Percentiles rank a stretch among this genome's conserved stretches.
These are phyloP conservation scores for Yponomeuta plumbellus DNA, from an alignment of 2,888 invertebrate genomes.

Conservation along the genomic window DNA sequence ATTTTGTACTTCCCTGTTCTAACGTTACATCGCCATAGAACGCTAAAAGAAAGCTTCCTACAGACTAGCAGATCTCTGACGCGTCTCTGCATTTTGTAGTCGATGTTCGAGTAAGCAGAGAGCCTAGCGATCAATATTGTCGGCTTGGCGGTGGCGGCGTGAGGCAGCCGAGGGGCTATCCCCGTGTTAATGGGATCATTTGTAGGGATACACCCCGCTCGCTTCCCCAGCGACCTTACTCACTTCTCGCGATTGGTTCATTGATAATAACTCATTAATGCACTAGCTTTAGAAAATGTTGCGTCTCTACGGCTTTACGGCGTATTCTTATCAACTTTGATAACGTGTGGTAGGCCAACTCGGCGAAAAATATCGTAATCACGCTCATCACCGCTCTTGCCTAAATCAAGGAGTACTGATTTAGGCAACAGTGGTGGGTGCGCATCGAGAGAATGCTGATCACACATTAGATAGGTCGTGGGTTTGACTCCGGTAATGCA, in stretches of 20 bases:
- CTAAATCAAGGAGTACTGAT: too few relatives aligned
- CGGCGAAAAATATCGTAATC: too few relatives aligned
- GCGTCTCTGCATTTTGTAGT: not conserved
- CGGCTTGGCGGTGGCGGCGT: constrained; percentile 22
- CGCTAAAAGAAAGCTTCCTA: constrained; percentile 1
- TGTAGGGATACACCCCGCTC: constrained; percentile 31
- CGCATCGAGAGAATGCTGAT: not conserved
- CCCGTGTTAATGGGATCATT: constrained; percentile 53
- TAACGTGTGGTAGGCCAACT: too few relatives aligned
- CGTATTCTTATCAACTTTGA: too few relatives aligned
- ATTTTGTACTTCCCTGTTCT: constrained; percentile 1
- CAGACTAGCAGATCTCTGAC: not conserved
- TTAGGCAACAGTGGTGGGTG: too few relatives aligned
- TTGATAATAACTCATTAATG: constrained; percentile 1
- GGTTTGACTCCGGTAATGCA: too few relatives aligned
- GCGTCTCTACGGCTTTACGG: not conserved
- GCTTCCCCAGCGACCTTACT: constrained; percentile 19
- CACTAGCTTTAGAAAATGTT: not conserved
- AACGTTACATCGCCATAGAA: constrained; percentile 1
- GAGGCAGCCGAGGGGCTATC: constrained; percentile 40
- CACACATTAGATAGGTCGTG: not conserved
- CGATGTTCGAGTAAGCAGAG: constrained; percentile 5
- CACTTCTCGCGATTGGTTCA: constrained; percentile 10
- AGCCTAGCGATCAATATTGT: constrained; percentile 43
- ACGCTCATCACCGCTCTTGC: too few relatives aligned